Base-by-base conservation (phyloP, 2,113 vertebrate species). In the Agapornis roseicollis region DNA sequence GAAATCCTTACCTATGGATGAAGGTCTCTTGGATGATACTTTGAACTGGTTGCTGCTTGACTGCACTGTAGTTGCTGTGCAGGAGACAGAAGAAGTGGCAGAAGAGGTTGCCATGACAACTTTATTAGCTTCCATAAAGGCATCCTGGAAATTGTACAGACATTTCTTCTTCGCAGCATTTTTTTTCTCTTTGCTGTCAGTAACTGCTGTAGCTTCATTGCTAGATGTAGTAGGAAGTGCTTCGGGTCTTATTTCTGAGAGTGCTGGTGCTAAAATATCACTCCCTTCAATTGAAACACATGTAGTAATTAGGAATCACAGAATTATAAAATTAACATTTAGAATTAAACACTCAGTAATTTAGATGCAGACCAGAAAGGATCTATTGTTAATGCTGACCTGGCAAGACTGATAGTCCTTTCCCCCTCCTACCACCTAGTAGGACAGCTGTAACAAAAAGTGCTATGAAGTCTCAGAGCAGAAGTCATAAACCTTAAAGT, bases 71-170 rank as follows among this genome's bases (percentile, higher is more conserved):
- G 99, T 99, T 96, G 99, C 99, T 29, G 99, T 99, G 98, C 99
- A 99, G 88, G 99, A 99, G 95, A 99, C 98, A 3, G 99, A 99
- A 78, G 99, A 99, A 13, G 98, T 98, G 95, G 99, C 98, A 28
- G 99, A 99, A 7, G 99, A 99, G 13, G 99, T 99, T 96, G 99
- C 99, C 99, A 99, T 99, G 90, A 98, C 98, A 79, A 99, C 99
- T 92, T 99, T 99, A 96, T 98, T 99, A 93, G 99, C 98, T 97
- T 99, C 99, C 98, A 99, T 98, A 97, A 99, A 99, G 98, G 99
- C 99, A 97, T 99, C 99, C 97, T 99, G 99, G 98, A 99, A 99
- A 98, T 99, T 99, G 96, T 99, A 99, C 70, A 99, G 98, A 98
- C 99, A 99, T 97, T 99, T 99, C 98, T 99, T 99, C 98, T 99